Evolutionary conservation across 2,797 vertebrate genomes (phyloP).

Genomic region (Chaenodraco wilsoni): DNA sequence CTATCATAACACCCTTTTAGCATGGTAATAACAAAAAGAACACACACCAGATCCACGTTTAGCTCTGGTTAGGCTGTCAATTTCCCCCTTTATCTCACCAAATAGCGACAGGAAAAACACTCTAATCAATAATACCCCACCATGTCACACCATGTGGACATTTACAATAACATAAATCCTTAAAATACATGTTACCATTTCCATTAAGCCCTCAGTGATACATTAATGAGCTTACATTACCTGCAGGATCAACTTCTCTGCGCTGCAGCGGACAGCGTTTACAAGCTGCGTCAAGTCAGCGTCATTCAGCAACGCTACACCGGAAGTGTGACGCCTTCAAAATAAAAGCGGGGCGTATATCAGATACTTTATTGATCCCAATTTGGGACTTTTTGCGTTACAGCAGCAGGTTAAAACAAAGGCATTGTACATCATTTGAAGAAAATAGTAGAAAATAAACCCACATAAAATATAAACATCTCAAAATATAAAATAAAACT

Average conservation of each 20-base stretch:
- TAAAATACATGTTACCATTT: neutral
- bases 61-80: neutral
- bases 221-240: constrained; percentile 49
- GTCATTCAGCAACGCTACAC: neutral
- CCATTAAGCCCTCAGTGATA: constrained; percentile 3
- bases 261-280: constrained; percentile 68
- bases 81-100: constrained; percentile 12
- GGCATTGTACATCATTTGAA: too few species aligned
- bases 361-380: too few species aligned
- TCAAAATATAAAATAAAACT: neutral
- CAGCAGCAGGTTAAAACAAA: too few species aligned
- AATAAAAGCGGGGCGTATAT: constrained; percentile 45
- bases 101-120: constrained; percentile 29
- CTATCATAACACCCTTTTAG: constrained; percentile 15
- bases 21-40: neutral
- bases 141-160: neutral
- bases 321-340: constrained; percentile 33
- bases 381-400: too few species aligned
- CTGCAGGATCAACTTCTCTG: constrained; percentile 82
- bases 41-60: neutral
- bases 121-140: neutral
- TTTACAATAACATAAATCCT: neutral
- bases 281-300: constrained; percentile 42
- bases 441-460: too few species aligned
- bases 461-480: too few species aligned